Percentiles rank a stretch among this genome's conserved stretches.
These are phyloP conservation scores for Tanypteryx hageni DNA, from an alignment of 2,888 invertebrate genomes.

Conservation along the genomic window DNA sequence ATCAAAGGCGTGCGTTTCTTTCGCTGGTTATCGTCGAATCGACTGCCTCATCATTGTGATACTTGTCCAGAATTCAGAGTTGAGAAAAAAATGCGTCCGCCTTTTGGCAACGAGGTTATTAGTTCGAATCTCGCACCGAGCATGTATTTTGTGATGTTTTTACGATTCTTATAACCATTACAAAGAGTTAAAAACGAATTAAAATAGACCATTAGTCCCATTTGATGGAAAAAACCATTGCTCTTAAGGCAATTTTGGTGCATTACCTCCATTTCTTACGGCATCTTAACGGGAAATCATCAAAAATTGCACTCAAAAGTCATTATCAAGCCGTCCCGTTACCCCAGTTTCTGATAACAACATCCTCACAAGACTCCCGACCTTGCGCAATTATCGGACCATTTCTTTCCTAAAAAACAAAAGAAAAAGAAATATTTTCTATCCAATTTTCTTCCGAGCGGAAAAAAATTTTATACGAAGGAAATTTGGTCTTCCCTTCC, in stretches of 20 bases:
- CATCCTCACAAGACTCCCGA: not conserved
- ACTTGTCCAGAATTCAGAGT: not conserved
- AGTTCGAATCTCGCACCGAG: not conserved
- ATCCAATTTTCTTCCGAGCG: constrained; percentile 26
- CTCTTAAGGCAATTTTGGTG: not conserved
- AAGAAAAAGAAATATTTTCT: constrained; percentile 16
- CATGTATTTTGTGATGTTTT: not conserved
- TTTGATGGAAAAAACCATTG: not conserved
- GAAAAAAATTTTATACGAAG: not conserved
- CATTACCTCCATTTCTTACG: constrained; percentile 48
- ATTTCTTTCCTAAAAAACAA: constrained; percentile 30
- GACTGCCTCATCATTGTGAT: too few species aligned
- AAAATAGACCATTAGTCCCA: not conserved
- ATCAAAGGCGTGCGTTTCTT: too few species aligned
- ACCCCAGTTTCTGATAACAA: constrained; percentile 33
- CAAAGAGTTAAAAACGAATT: not conserved
- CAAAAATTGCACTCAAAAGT: constrained; percentile 42
- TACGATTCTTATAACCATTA: not conserved
- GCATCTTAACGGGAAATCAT: constrained; percentile 27
- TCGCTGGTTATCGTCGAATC: too few species aligned
- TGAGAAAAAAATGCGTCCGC: not conserved
- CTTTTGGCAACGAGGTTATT: not conserved
- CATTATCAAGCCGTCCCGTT: not conserved
- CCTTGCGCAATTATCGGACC: constrained; percentile 30
- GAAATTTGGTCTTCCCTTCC: constrained; percentile 14